These are phyloP conservation scores for Callochromis pleurospilus DNA, from an alignment of 2,113 vertebrate genomes.

Conservation along the genomic window DNA sequence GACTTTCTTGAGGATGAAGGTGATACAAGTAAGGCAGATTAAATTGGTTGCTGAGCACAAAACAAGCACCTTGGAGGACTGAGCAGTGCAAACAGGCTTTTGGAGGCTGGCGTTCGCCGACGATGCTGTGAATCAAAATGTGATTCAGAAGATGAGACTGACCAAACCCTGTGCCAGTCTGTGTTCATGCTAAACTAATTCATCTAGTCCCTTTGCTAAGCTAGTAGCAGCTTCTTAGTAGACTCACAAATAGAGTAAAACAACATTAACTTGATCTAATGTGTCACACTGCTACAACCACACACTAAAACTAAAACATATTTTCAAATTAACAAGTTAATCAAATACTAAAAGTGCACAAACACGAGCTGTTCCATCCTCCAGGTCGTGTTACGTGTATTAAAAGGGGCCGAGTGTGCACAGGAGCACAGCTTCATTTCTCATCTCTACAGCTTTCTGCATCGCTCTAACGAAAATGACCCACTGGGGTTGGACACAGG, in stretches of 20 bases:
- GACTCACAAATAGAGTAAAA: not conserved
- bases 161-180: not conserved
- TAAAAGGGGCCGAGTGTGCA: not conserved
- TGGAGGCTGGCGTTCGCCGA: not conserved
- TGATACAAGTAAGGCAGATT: not conserved
- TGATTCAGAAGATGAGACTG: not conserved
- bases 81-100: not conserved
- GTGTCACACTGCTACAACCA: not conserved
- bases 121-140: not conserved
- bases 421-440: not conserved
- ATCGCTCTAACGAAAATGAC: accelerated
- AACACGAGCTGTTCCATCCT: not conserved
- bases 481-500: not conserved
- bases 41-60: not conserved
- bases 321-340: not conserved
- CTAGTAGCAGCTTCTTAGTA: not conserved
- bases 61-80: not conserved
- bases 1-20: slow-evolving; percentile 1
- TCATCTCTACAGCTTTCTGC: not conserved
- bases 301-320: not conserved
- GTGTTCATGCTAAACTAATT: not conserved
- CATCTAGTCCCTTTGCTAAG: not conserved
- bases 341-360: not conserved
- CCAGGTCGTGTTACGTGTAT: not conserved
- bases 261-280: not conserved